A percentile compares a stretch with the other conserved stretches of the same genome.
These are phyloP conservation scores for Agapornis canus DNA, from an alignment of 2,797 vertebrate genomes.

Conservation along the genomic window DNA sequence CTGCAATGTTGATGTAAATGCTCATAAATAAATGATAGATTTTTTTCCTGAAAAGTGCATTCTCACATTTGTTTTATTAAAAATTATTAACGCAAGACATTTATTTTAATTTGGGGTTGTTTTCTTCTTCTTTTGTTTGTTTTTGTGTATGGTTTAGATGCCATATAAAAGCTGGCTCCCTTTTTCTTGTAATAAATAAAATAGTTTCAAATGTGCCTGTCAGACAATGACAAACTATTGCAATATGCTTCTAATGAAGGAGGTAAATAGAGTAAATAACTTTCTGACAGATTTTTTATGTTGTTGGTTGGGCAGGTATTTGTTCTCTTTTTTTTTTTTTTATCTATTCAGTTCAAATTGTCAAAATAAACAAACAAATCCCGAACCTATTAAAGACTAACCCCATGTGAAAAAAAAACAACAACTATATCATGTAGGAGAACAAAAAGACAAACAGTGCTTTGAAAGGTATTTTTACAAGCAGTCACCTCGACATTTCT, in stretches of 20 bases:
- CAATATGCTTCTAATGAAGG: not conserved
- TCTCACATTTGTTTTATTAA: constrained; percentile 50
- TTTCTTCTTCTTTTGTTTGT: not conserved
- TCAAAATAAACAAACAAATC: not conserved
- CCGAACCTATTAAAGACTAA: not conserved
- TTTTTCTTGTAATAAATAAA: constrained; percentile 9
- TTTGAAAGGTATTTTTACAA: constrained; percentile 21
- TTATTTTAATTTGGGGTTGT: not conserved
- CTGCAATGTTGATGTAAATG: not conserved
- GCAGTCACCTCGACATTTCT: not conserved
- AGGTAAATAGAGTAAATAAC: not conserved
- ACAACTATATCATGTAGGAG: not conserved
- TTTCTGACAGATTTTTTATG: not conserved
- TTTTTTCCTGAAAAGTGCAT: constrained; percentile 45
- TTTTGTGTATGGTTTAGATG: not conserved
- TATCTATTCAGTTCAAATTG: not conserved
- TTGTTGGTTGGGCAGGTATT: not conserved
- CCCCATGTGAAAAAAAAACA: not conserved
- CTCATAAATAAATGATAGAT: constrained; percentile 38
- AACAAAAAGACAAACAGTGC: not conserved
- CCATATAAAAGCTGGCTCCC: not conserved
- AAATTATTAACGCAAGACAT: constrained; percentile 28
- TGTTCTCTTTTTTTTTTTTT: not conserved
- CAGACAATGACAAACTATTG: not conserved
- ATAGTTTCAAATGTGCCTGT: not conserved